Base-by-base conservation (phyloP, 2,888 invertebrate genomes). In the Electrophaes corylata region DNA sequence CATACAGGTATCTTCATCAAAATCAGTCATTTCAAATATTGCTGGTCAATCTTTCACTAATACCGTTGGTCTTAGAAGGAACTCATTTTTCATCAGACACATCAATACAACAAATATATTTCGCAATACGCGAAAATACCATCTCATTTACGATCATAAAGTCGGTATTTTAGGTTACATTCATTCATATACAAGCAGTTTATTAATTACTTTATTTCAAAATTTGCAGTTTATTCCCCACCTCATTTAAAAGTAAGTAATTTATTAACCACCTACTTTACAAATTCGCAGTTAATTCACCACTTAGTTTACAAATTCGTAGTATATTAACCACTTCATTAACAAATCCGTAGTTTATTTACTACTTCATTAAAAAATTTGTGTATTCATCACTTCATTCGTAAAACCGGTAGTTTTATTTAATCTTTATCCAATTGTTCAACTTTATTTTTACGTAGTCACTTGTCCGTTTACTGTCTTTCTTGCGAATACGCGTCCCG, bases 381-480 rank as follows among this genome's bases (percentile, higher is more conserved):
- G 45, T 47, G 12, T 20, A 45, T 41, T 14, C 6, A 29, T n/a
- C 26, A 55, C 26, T 19, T 26, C 16, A 48, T 49, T 44, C 12
- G 54, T 41, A 29, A 44, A 48, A 26, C 14, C 16, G 10, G 40
- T 40, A 23, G 43, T 43, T 11, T 37, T 3, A 35, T 19, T 33
- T 18, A 48, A 43, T 50, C 40, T 48, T 40, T 49, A 39, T 55
- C 43, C 35, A 60, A 51, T 43, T 35, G 35, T 23, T 37, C 12
- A 4, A 4, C 43, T 53, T 44, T 23, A 11, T 33, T 16, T 57
- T 79, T 78, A 86, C 23, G 80, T 78, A 5, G 80, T 76, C 16
- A 75, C 64, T 65, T 83, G 87, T 33, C 83, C 84, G 55, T 73
- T 80, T 11, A 76, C 57, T 3, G 81, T 79, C 69, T 88, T 91